phyloP scores from a whole-genome alignment of 2,888 invertebrate species.

The Diadromus collaris region DNA sequence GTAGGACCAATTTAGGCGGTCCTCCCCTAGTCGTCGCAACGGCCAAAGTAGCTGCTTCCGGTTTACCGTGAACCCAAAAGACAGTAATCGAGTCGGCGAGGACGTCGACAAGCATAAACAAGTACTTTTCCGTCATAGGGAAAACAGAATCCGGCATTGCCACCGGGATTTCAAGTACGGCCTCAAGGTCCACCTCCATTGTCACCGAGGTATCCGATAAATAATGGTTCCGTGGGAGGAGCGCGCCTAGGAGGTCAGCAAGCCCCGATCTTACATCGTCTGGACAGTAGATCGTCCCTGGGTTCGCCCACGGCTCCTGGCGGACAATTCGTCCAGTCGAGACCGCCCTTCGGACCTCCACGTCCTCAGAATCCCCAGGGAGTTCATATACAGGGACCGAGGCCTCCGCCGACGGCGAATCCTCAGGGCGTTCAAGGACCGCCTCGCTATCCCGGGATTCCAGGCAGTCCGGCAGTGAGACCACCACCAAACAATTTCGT shows the following conservation, averaged over 20 bases:
- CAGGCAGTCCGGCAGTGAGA: conserved; percentile 47
- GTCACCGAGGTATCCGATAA: conserved; percentile 69
- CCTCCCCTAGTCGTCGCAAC: conserved; percentile 1
- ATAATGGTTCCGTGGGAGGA: conserved; percentile 77
- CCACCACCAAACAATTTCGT: conserved; percentile 40
- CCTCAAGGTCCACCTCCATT: conserved; percentile 71
- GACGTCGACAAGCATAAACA: neutral
- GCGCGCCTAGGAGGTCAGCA: conserved; percentile 82
- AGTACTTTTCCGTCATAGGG: conserved; percentile 67
- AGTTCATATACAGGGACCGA: conserved; percentile 50
- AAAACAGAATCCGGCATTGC: conserved; percentile 65
- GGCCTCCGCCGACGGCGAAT: conserved; percentile 58
- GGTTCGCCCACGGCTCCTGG: conserved; percentile 72
- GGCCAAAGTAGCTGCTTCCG: neutral
- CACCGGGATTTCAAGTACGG: conserved; percentile 69
- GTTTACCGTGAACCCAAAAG: neutral
- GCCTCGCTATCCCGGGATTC: conserved; percentile 55
- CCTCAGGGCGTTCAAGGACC: conserved; percentile 56
- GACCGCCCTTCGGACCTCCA: conserved; percentile 58
- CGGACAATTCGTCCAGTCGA: conserved; percentile 48
- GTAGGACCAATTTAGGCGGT: no score
- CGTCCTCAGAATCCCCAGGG: conserved; percentile 60
- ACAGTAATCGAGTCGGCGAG: neutral
- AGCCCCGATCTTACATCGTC: conserved; percentile 81
- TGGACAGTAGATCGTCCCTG: conserved; percentile 80